Base-by-base conservation (phyloP, 2,113 vertebrate genomes). In the Corythaeola cristata region DNA sequence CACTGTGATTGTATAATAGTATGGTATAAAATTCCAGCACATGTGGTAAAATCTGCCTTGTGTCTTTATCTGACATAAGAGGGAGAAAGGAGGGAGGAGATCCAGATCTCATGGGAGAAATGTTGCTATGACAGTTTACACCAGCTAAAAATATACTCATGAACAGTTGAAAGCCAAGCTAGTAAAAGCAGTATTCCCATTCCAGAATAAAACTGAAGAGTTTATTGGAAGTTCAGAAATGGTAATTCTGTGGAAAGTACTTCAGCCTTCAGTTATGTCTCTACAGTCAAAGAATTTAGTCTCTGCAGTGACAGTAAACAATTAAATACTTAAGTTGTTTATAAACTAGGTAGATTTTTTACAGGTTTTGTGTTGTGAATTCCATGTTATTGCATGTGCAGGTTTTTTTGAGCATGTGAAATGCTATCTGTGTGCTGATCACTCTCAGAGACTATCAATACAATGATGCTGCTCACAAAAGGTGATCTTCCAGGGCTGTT, bases 61-160 rank as follows among this genome's bases (percentile, higher is more conserved):
- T 62, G 10, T 55, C 73, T 93, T 85, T 89, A 32, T 74, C 76
- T 67, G 66, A 71, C 45, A 45, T 55, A 37, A 80, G 24, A 92
- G 9, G 14, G 37, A 79, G 49, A 71, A 16, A 73, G 13, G 49
- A 87, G 47, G 22, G 14, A 78, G 30, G 35, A 60, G 39, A 89
- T 75, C 30, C 35, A 24, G 15, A 67, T 59, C 30, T 81, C 39
- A 75, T 68, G 50, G 18, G 67, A 89, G 49, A 78, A 88, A 32
- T 15, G 94, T 94, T 94, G 72, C 95, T 90, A 92, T 96, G 90
- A 62, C 91, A 93, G 81, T 97, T 89, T 89, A 93, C 11, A 87
- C 28, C 26, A 71, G 47, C 73, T 95, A 95, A 97, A 89, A 95
- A 95, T 96, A 83, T 27, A 66, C 20, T 67, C 5, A 47, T 53